Evolutionary conservation across 2,888 invertebrate species (phyloP).

Genomic region (Cerceris ruficornis): DNA sequence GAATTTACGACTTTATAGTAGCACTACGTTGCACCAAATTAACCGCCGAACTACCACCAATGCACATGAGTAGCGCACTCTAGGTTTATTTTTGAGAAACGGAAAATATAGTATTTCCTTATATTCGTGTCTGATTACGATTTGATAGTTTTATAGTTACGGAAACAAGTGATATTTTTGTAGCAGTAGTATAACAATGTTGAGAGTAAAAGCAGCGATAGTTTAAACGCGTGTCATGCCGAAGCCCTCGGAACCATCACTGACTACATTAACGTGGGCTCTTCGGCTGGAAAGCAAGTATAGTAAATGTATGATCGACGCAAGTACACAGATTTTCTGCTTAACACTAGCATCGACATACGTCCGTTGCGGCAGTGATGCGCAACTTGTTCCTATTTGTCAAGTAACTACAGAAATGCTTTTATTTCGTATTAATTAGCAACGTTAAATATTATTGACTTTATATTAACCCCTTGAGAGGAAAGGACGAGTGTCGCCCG

Average conservation of each 20-base stretch:
- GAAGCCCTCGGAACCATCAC: conserved; percentile 39
- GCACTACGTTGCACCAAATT: not conserved
- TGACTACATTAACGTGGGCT: conserved; percentile 43
- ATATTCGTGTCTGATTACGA: not conserved
- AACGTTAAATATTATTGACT: not conserved
- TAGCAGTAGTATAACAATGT: conserved; percentile 8
- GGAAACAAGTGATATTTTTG: not conserved
- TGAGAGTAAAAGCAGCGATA: conserved; percentile 27
- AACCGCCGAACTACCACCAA: not conserved
- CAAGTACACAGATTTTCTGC: conserved; percentile 9
- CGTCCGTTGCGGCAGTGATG: conserved; percentile 41
- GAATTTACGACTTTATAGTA: not conserved
- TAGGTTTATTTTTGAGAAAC: not conserved
- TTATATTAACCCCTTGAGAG: too few relatives aligned
- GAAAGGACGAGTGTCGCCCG: too few relatives aligned
- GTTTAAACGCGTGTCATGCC: conserved; percentile 37
- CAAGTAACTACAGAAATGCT: not conserved
- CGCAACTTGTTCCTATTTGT: conserved; percentile 41
- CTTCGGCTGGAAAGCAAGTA: conserved; percentile 5
- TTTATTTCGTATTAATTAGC: not conserved
- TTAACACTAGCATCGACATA: conserved; percentile 50
- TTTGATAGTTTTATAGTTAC: not conserved
- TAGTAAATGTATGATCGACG: conserved; percentile 4
- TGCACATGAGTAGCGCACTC: not conserved
- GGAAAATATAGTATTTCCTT: not conserved